Evolutionary conservation across 2,113 vertebrate species (phyloP).

Genomic region (Oreochromis spilurus): DNA sequence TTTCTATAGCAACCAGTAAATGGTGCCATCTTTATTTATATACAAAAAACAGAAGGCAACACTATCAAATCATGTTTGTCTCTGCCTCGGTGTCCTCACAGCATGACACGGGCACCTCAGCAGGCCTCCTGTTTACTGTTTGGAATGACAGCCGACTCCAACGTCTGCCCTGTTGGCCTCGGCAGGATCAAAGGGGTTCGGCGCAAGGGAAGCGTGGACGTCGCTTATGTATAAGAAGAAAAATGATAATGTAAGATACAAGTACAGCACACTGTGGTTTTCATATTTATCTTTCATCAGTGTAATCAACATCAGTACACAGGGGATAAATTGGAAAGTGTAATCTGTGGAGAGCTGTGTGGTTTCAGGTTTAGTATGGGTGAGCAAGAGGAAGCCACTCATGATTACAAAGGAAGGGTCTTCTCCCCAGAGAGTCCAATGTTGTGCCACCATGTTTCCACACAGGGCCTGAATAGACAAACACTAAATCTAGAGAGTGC

Average conservation of each 20-base stretch:
- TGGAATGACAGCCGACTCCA: constrained; percentile 10
- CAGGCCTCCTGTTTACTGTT: constrained; percentile 39
- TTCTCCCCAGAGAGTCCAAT: not conserved
- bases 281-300: not conserved
- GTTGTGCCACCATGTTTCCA: not conserved
- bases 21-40: not conserved
- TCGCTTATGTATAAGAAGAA: not conserved
- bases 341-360: not conserved
- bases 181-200: not conserved
- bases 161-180: constrained; percentile 43
- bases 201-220: not conserved
- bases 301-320: not conserved
- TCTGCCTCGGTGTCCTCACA: not conserved
- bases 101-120: constrained; percentile 21
- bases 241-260: not conserved
- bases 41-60: not conserved
- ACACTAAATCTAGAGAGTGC: not conserved
- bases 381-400: not conserved
- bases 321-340: not conserved
- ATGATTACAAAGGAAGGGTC: not conserved
- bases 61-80: not conserved
- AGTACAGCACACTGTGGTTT: not conserved
- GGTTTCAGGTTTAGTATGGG: not conserved
- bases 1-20: not conserved
- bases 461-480: not conserved